Percentiles rank a stretch among this genome's conserved stretches.
Conservation (phyloP, 1,140 invertebrate species). For the Drosophila melanica region DNA sequence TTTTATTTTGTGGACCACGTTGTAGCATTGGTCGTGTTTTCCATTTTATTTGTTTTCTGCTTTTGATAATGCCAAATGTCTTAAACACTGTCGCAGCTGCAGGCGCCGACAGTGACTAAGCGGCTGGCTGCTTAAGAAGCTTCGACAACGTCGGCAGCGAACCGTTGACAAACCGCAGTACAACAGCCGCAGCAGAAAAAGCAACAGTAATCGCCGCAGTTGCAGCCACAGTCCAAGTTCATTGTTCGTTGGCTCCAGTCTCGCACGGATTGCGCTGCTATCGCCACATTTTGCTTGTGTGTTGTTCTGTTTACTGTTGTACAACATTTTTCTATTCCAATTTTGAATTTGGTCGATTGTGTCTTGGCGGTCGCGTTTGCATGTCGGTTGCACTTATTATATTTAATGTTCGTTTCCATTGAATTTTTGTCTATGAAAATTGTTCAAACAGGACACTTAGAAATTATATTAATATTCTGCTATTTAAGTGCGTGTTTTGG, state of each 20-base stretch:
- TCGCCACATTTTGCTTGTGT: slow-evolving; percentile 34
- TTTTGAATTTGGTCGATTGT: slow-evolving; percentile 44
- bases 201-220: slow-evolving; percentile 5
- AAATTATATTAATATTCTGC: not conserved
- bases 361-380: slow-evolving; percentile 21
- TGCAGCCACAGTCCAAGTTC: slow-evolving; percentile 68
- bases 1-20: slow-evolving; percentile 19
- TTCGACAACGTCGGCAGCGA: slow-evolving; percentile 54
- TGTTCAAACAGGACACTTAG: not conserved
- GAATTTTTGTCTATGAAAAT: not conserved
- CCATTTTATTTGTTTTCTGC: slow-evolving; percentile 30
- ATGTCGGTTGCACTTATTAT: slow-evolving; percentile 20
- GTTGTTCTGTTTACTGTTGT: slow-evolving; percentile 29
- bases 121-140: slow-evolving; percentile 29
- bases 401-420: slow-evolving; percentile 4
- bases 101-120: slow-evolving; percentile 42
- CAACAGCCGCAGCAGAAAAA: slow-evolving; percentile 3
- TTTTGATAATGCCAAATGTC: slow-evolving; percentile 72
- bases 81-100: slow-evolving; percentile 39
- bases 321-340: slow-evolving; percentile 30
- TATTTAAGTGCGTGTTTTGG: not conserved
- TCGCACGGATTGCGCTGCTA: slow-evolving; percentile 50
- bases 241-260: slow-evolving; percentile 70
- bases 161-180: slow-evolving; percentile 62
- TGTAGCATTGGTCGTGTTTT: slow-evolving; percentile 51